Evolutionary conservation across 2,888 invertebrate genomes (phyloP).

Genomic region (Drosophila affinis): DNA sequence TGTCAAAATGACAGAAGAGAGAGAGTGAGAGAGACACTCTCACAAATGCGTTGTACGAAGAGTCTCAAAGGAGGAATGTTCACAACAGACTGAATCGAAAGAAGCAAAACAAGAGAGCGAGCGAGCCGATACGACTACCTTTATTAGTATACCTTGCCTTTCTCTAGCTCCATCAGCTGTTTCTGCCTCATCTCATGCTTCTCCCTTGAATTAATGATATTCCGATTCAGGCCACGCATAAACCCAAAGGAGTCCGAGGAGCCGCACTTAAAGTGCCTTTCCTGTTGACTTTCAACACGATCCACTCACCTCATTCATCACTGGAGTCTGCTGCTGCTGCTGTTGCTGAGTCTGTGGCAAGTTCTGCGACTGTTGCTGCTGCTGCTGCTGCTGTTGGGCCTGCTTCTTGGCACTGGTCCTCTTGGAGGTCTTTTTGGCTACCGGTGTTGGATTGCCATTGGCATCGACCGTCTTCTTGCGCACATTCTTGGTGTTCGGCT

Average conservation of each 20-base stretch:
- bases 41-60: too few species aligned
- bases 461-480: constrained; percentile 86
- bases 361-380: constrained; percentile 52
- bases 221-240: not conserved
- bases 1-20: too few species aligned
- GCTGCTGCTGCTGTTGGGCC: constrained; percentile 63
- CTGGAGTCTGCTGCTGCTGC: constrained; percentile 67
- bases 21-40: too few species aligned
- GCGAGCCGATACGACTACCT: too few species aligned
- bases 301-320: constrained; percentile 83
- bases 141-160: too few species aligned
- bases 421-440: constrained; percentile 82
- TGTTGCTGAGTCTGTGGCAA: constrained; percentile 57
- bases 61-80: too few species aligned
- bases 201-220: not conserved
- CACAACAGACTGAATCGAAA: too few species aligned
- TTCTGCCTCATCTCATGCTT: too few species aligned
- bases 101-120: too few species aligned
- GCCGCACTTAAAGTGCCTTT: constrained; percentile 47
- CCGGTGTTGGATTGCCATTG: constrained; percentile 83
- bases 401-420: constrained; percentile 78
- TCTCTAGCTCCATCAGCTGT: too few species aligned
- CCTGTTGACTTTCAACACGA: constrained; percentile 51
- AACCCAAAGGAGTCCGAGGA: not conserved
- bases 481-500: constrained; percentile 87